Percentiles rank a stretch among this genome's conserved stretches.
Evolutionary conservation across 2,797 vertebrate genomes (phyloP).

Genomic region (Remorina albescens): DNA sequence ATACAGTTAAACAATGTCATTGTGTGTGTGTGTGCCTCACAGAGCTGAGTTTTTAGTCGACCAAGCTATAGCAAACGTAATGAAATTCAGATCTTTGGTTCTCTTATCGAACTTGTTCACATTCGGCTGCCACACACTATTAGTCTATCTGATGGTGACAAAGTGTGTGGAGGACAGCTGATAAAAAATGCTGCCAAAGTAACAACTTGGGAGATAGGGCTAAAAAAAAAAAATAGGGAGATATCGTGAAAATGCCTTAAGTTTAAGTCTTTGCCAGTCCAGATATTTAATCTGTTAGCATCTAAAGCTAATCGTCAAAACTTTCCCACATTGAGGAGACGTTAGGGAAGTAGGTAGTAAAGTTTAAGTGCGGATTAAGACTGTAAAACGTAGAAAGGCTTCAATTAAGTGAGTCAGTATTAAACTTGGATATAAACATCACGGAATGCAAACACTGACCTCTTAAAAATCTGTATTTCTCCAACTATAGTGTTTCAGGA

Average conservation of each 20-base stretch:
- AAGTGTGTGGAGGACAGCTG: constrained; percentile 28
- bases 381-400: constrained; percentile 30
- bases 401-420: constrained; percentile 47
- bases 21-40: not conserved
- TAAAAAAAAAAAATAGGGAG: constrained; percentile 28
- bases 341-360: constrained; percentile 16
- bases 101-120: constrained; percentile 8
- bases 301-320: constrained; percentile 15
- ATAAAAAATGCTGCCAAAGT: constrained; percentile 34
- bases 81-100: not conserved
- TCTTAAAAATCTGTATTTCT: constrained; percentile 32
- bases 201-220: not conserved
- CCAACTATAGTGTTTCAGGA: constrained; percentile 49
- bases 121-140: constrained; percentile 22
- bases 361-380: constrained; percentile 41
- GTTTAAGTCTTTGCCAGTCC: not conserved
- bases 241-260: constrained; percentile 30
- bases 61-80: not conserved
- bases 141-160: constrained; percentile 39
- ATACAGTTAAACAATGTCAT: not conserved
- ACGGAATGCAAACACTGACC: constrained; percentile 36
- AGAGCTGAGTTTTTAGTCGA: constrained; percentile 6
- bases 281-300: constrained; percentile 13
- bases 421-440: constrained; percentile 40
- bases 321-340: constrained; percentile 20